Evolutionary conservation across 2,113 vertebrate genomes (phyloP).

Genomic region (Damaliscus lunatus): DNA sequence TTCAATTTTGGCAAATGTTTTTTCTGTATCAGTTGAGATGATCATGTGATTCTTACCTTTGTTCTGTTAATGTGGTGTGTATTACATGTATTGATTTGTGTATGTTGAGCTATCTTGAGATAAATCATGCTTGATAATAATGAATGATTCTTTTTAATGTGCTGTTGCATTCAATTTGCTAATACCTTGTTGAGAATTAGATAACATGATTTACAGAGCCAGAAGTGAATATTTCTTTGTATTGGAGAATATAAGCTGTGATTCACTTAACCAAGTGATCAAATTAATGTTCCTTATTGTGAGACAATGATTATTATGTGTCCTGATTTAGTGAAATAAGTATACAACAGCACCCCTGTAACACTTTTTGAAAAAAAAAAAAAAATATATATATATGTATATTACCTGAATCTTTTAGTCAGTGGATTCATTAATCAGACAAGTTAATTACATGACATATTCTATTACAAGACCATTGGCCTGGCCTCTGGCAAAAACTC

Average conservation of each 20-base stretch:
- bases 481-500: neutral
- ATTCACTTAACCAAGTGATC: neutral
- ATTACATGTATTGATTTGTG: neutral
- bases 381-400: neutral
- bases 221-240: neutral
- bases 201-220: neutral
- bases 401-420: neutral
- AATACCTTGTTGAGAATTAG: neutral
- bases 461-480: neutral
- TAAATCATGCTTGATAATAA: neutral
- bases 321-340: neutral
- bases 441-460: neutral
- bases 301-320: neutral
- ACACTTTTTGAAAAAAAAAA: neutral
- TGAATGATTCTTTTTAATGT: neutral
- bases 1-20: neutral
- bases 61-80: neutral
- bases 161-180: neutral
- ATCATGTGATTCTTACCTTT: neutral
- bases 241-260: neutral
- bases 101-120: neutral
- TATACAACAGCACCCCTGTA: neutral
- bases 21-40: neutral
- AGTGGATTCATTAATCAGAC: neutral
- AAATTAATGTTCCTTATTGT: neutral